Evolutionary conservation across 2,888 invertebrate species (phyloP), one percentile per base, ranked within the genome.

Genomic region (Nyleta sp.): DNA sequence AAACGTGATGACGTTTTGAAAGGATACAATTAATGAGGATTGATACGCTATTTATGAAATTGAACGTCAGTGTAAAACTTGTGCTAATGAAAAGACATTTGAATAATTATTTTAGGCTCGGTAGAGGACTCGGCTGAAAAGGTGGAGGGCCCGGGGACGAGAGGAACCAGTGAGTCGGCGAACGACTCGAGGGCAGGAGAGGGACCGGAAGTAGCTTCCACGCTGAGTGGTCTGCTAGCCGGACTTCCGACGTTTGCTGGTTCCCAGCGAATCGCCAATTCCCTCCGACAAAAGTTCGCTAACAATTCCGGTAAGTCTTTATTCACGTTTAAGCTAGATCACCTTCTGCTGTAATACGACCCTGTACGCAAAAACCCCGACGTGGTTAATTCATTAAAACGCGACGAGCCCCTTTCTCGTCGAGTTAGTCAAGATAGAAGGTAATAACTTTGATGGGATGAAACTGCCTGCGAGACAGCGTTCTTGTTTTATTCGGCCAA

Each of bases 81-180:
- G 10, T 38, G 6, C 3, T 38, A 18, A 46, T 17, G 20, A 55
- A 38, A 24, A 55, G 20, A 38, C 13, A 31, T 52, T 53, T n/a
- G n/a, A n/a, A n/a, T 8, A 28, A 28, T 6, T 28, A 6, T 81
- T 83, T 18, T 64, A 89, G 90, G 83, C 86, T 87, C 87, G 86
- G 89, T 89, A 88, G 84, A 84, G 85, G 84, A 87, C 85, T 89
- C 87, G 86, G 84, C 87, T 86, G 86, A 86, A 90, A 90, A 90
- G 87, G 90, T 90, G 90, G 90, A 90, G 90, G 90, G 90, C 89
- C 90, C 88, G 86, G 88, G 87, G 87, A 87, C 85, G 80, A 85
- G 81, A 86, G 88, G 84, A 84, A 85, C 85, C 83, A 88, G 85
- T 85, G 90, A 90, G 90, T 89, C 90, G 89, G 87, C 82, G 83